These are phyloP conservation scores for Sturmia bella DNA, from an alignment of 2,888 invertebrate species.

Conservation along the genomic window DNA sequence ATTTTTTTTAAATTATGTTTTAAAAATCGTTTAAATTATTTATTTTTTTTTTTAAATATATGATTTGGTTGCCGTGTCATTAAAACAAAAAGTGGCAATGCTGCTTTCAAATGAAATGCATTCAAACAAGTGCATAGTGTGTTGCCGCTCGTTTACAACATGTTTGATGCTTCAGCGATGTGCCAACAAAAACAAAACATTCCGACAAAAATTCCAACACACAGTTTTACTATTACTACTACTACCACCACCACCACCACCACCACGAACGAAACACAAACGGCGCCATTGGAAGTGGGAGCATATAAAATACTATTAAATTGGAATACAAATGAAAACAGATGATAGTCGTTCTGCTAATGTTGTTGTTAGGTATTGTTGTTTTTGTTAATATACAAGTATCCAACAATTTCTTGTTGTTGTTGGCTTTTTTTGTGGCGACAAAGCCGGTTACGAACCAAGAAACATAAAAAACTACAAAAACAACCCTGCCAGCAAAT, in stretches of 20 bases:
- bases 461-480: slow-evolving; percentile 23
- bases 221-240: neutral
- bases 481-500: slow-evolving; percentile 18
- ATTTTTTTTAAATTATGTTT: too few species aligned
- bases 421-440: slow-evolving; percentile 21
- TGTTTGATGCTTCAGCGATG: slow-evolving; percentile 22
- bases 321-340: slow-evolving; percentile 54
- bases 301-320: slow-evolving; percentile 49
- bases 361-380: slow-evolving; percentile 14
- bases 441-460: slow-evolving; percentile 49
- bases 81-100: neutral
- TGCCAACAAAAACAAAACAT: slow-evolving; percentile 22
- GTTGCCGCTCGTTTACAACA: slow-evolving; percentile 12
- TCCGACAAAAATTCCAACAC: neutral
- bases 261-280: neutral
- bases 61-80: too few species aligned
- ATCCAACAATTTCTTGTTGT: slow-evolving; percentile 19
- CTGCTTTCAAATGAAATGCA: slow-evolving; percentile 10
- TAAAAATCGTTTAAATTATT: too few species aligned
- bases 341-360: slow-evolving; percentile 28
- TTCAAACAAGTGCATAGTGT: slow-evolving; percentile 57
- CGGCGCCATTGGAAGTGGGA: slow-evolving; percentile 30
- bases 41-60: too few species aligned
- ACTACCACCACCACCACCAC: slow-evolving; percentile 8
- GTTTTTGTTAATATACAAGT: slow-evolving; percentile 3